These are phyloP conservation scores for Hanleya hanleyi DNA, from an alignment of 2,888 invertebrate species.

Conservation along the genomic window DNA sequence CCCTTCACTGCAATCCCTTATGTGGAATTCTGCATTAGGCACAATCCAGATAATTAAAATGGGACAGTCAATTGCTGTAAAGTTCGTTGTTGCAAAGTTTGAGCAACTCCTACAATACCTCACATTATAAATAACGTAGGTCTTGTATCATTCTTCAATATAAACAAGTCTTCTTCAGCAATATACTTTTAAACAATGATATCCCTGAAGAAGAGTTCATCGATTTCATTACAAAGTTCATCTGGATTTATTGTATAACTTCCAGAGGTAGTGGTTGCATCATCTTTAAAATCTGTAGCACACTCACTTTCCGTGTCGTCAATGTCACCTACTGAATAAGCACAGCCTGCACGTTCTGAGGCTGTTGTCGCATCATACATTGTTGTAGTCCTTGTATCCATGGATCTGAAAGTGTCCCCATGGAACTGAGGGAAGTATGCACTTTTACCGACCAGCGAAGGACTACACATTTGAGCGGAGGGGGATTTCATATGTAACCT, in stretches of 20 bases:
- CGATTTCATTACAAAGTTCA: conserved; percentile 68
- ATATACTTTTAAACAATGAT: conserved; percentile 61
- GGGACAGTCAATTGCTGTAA: no score
- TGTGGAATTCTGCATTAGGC: no score
- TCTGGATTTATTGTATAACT: conserved; percentile 70
- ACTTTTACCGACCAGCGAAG: background rate
- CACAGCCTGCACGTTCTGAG: background rate
- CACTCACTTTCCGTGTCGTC: conserved; percentile 4
- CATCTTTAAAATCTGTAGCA: conserved; percentile 49
- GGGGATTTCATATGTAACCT: conserved; percentile 6
- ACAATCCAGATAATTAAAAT: no score
- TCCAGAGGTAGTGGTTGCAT: conserved; percentile 65
- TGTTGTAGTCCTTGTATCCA: background rate
- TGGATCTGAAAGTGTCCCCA: background rate
- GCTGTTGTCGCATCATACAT: conserved; percentile 6
- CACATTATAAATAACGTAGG: no score
- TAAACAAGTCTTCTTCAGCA: no score
- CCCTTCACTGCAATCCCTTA: no score
- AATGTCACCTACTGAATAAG: conserved; percentile 6
- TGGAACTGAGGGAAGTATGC: background rate
- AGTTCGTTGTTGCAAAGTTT: no score
- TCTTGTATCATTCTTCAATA: no score
- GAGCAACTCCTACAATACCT: no score
- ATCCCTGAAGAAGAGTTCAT: conserved; percentile 68
- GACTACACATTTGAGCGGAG: conserved; percentile 11